A percentile compares a stretch with the other conserved stretches of the same genome.
These are phyloP conservation scores for Hydriomena furcata DNA, from an alignment of 2,888 invertebrate species.

Conservation along the genomic window DNA sequence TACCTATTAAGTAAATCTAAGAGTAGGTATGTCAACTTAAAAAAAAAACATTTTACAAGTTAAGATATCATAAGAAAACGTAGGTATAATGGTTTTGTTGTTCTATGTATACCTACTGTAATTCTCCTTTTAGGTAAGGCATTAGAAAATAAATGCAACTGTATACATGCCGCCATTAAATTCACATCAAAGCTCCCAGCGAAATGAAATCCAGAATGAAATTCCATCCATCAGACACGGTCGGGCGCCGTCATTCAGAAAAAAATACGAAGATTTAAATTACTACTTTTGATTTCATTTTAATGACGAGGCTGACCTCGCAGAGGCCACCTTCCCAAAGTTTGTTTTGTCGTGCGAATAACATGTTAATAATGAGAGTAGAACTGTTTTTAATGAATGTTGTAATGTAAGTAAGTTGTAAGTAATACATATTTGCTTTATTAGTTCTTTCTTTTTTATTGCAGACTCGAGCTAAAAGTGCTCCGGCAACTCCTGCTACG, in stretches of 20 bases:
- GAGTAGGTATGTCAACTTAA: too few relatives aligned
- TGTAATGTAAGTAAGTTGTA: too few relatives aligned
- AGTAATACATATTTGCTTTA: conserved; percentile 29
- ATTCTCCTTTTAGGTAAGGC: background rate
- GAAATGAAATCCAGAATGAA: conserved; percentile 51
- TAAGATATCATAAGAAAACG: too few relatives aligned
- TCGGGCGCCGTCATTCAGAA: conserved; percentile 36
- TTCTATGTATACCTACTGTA: too few relatives aligned
- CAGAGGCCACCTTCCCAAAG: conserved; percentile 35
- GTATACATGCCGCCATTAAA: conserved; percentile 41
- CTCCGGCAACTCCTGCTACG: conserved; percentile 73
- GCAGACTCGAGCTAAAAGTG: conserved; percentile 78
- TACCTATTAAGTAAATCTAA: too few relatives aligned
- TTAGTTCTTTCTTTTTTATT: conserved; percentile 51
- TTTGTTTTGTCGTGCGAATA: conserved; percentile 43
- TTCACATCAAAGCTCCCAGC: conserved; percentile 31
- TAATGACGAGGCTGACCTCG: conserved; percentile 58
- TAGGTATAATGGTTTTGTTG: too few relatives aligned
- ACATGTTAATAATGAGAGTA: conserved; percentile 32
- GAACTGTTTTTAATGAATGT: conserved; percentile 25
- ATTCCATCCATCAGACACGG: conserved; percentile 46
- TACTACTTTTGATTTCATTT: conserved; percentile 68
- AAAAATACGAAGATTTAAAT: conserved; percentile 60
- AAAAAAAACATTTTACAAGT: too few relatives aligned
- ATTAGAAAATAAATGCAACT: conserved; percentile 8